Conservation (phyloP, 2,113 vertebrate species). For the Neotoma lepida region DNA sequence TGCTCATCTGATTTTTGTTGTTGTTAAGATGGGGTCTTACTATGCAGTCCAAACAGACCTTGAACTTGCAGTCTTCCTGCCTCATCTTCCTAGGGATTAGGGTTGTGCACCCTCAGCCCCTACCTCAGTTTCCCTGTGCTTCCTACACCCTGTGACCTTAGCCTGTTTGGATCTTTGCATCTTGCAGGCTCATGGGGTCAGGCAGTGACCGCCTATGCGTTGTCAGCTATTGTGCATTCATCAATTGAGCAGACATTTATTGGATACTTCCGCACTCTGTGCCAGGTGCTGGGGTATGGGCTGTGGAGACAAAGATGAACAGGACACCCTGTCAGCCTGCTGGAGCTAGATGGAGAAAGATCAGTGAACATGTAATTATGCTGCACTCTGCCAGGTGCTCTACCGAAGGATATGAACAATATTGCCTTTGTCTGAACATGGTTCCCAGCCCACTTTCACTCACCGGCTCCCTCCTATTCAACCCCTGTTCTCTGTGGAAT, state of each 20-base stretch:
- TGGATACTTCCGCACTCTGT: background rate
- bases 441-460: background rate
- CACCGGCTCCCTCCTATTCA: background rate
- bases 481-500: background rate
- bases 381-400: background rate
- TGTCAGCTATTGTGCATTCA: background rate
- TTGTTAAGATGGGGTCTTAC: background rate
- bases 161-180: background rate
- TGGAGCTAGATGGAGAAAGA: background rate
- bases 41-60: too few species aligned
- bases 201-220: background rate
- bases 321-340: background rate
- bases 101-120: background rate
- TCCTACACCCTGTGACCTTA: background rate
- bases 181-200: background rate
- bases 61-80: background rate
- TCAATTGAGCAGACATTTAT: background rate
- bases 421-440: slow-evolving; percentile 19
- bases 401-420: background rate
- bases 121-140: slow-evolving; percentile 29
- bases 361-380: background rate
- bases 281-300: background rate
- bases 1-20: background rate
- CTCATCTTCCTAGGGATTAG: background rate
- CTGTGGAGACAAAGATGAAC: background rate